Evolutionary conservation across 2,888 invertebrate genomes (phyloP).

Genomic region (Notodonta dromedarius): DNA sequence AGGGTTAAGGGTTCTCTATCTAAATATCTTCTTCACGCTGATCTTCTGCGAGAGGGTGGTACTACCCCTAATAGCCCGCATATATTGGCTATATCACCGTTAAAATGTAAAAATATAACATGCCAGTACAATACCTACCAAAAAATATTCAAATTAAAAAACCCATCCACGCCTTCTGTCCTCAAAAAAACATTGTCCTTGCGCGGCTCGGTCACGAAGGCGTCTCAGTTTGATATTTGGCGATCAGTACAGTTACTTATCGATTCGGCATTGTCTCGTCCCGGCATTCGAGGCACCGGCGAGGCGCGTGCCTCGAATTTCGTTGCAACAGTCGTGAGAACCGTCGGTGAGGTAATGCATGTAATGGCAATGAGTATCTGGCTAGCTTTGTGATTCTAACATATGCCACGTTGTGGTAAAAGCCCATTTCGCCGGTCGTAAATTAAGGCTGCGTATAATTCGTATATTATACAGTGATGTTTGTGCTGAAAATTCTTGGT

Average conservation of each 20-base stretch:
- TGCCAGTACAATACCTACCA: background rate
- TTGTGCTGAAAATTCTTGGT: background rate
- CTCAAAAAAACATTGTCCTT: constrained; percentile 37
- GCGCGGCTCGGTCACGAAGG: constrained; percentile 44
- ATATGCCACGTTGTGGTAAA: constrained; percentile 7
- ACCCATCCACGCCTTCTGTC: constrained; percentile 6
- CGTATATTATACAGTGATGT: background rate
- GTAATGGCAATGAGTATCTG: constrained; percentile 49
- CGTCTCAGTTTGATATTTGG: constrained; percentile 66
- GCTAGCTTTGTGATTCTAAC: constrained; percentile 16
- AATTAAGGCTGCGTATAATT: constrained; percentile 5
- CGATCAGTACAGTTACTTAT: constrained; percentile 76
- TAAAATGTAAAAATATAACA: too few relatives aligned
- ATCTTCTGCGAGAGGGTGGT: too few relatives aligned
- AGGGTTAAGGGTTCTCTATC: too few relatives aligned
- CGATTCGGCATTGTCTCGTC: constrained; percentile 76
- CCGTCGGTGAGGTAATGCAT: constrained; percentile 58
- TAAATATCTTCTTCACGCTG: too few relatives aligned
- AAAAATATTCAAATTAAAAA: background rate
- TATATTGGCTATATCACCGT: too few relatives aligned
- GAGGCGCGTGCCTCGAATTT: constrained; percentile 69
- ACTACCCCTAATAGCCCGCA: too few relatives aligned
- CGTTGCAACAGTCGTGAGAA: constrained; percentile 70
- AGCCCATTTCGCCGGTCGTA: constrained; percentile 6
- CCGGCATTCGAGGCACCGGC: constrained; percentile 63